Percentiles rank a stretch among this genome's conserved stretches.
phyloP scores from a whole-genome alignment of 2,797 vertebrate species.

The Psittacula echo region DNA sequence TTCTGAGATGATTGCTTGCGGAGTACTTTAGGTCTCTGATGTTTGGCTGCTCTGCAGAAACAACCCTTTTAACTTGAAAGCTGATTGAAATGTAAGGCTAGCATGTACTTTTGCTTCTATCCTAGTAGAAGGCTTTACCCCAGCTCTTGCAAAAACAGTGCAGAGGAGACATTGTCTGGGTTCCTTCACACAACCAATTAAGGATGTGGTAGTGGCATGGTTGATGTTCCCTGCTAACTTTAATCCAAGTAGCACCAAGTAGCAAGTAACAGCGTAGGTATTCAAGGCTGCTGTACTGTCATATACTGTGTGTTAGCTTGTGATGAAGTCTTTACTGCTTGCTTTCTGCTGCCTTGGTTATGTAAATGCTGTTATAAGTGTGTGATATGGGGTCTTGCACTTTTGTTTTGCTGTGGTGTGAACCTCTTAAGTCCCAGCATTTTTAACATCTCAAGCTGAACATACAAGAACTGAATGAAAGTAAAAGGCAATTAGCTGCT shows the following conservation, averaged over 20 bases:
- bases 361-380: background rate
- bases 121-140: background rate
- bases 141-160: background rate
- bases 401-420: background rate
- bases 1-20: background rate
- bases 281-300: background rate
- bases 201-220: background rate
- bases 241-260: background rate
- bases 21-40: background rate
- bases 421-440: background rate
- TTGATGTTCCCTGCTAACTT: background rate
- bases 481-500: background rate
- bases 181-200: background rate
- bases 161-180: background rate
- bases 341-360: background rate
- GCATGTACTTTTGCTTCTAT: background rate
- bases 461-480: background rate
- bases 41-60: background rate
- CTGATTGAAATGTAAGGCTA: background rate
- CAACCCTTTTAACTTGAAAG: background rate
- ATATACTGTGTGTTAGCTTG: background rate
- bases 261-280: accelerated
- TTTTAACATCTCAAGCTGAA: background rate
- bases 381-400: background rate
- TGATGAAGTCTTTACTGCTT: background rate